These are phyloP conservation scores for Philopedon plagiatum DNA, from an alignment of 2,888 invertebrate genomes.

Conservation along the genomic window DNA sequence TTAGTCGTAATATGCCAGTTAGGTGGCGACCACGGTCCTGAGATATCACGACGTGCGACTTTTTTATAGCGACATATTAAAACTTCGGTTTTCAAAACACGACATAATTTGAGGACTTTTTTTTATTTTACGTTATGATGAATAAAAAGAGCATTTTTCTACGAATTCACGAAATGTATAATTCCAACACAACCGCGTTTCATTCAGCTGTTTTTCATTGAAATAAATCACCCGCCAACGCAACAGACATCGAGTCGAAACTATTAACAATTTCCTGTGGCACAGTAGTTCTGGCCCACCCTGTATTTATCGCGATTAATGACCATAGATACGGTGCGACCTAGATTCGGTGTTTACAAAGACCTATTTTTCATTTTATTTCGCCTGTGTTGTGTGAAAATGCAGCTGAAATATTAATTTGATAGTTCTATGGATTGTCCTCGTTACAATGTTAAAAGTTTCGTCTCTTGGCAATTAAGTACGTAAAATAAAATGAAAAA, in stretches of 20 bases:
- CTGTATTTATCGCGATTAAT: conserved; percentile 51
- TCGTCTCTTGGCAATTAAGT: no score
- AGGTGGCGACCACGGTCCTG: no score
- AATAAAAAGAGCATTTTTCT: no score
- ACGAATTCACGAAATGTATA: no score
- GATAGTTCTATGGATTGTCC: not conserved
- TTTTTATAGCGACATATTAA: no score
- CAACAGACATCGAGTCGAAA: conserved; percentile 5
- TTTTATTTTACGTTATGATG: no score
- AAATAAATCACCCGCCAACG: conserved; percentile 13
- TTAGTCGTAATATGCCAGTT: no score
- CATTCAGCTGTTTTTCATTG: not conserved
- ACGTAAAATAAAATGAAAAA: no score
- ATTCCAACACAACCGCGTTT: not conserved
- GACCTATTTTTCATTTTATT: conserved; percentile 30
- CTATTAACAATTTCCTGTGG: conserved; percentile 56
- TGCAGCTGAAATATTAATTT: conserved; percentile 23
- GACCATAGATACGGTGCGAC: conserved; percentile 30
- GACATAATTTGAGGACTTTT: no score
- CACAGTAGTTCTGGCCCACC: conserved; percentile 56
- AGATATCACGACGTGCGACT: no score
- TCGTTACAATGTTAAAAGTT: not conserved
- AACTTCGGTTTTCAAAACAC: no score
- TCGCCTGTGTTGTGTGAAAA: not conserved
- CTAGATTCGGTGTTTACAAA: conserved; percentile 30